A percentile compares a stretch with the other conserved stretches of the same genome.
These are phyloP conservation scores for Galaxias olidus DNA, from an alignment of 2,797 vertebrate species.

Conservation along the genomic window DNA sequence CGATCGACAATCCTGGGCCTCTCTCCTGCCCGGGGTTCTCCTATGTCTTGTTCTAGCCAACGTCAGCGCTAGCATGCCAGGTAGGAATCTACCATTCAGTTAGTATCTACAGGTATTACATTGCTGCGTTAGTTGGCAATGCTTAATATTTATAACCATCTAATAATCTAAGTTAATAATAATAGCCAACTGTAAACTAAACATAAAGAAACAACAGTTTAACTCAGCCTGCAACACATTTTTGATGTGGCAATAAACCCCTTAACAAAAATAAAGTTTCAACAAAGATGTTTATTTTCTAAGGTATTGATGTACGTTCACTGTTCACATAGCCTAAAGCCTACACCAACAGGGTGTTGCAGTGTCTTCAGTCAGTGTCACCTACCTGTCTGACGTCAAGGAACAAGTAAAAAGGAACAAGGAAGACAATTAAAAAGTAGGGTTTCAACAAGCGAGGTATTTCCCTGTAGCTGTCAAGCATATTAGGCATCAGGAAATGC, in stretches of 20 bases:
- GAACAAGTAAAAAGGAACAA: neutral
- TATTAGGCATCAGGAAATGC: neutral
- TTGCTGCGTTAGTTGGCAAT: neutral
- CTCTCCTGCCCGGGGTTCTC: constrained; percentile 51
- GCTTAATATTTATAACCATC: no score
- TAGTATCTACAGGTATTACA: neutral
- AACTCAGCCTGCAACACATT: no score
- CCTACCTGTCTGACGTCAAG: neutral
- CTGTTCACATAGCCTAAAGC: no score
- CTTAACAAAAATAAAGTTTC: no score
- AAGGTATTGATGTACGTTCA: no score
- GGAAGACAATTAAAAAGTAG: neutral
- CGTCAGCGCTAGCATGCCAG: constrained; percentile 55
- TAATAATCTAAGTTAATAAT: no score
- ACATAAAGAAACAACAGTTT: no score
- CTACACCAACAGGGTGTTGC: neutral
- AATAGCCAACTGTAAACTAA: no score
- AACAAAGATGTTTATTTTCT: no score
- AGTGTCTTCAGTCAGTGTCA: neutral
- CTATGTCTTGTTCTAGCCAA: constrained; percentile 41
- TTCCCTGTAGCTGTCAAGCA: neutral
- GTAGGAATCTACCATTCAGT: constrained; percentile 44
- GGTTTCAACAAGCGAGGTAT: neutral
- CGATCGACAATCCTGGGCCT: constrained; percentile 59
- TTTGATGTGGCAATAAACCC: no score